Base-by-base conservation (phyloP, 2,113 vertebrate species). In the Tyrannus savana region DNA sequence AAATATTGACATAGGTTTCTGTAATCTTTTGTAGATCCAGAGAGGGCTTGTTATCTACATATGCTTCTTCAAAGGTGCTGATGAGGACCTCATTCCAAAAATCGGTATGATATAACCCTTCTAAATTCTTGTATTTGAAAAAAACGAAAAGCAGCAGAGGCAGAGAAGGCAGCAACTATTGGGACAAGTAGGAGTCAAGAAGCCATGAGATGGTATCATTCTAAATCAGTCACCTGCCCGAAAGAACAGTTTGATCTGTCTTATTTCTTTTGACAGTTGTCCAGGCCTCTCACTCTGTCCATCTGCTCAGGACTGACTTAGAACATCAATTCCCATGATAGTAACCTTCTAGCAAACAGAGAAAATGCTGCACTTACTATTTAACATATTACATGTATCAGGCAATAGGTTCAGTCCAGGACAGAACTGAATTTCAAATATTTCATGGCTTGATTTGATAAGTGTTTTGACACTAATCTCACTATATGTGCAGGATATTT, bases 21-120 rank as follows among this genome's bases (percentile, higher is more conserved):
- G 25, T 95, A 71, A 90, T 92, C 79, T 93, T 90, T 94, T 11
- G 10, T 95, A 99, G 99, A 98, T 99, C 93, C 96, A 98, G 52
- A 98, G 98, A 97, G 99, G 99, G 47, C 98, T 99, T 97, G 98
- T 99, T 94, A 98, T 99, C 96, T 99, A 99, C 50, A 93, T 99
- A 95, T 99, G 99, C 89, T 99, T 99, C 98, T 99, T 99, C 95
- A 99, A 99, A 98, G 99, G 98, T 94, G 98, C 99, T 71, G 98
- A 98, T 87, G 98, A 98, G 63, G 98, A 99, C 85, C 96, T 99
- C 64, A 95, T 99, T 93, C 98, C 98, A 46, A 99, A 98, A 98
- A 99, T 99, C 92, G 99, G 99, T 99, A 97, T 67, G 98, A 96
- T 81, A 53, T 39, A 84, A 64, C 72, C 44, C 21, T 56, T 75